Evolutionary conservation across 64 coral and sea anemone species (phyloP).

Genomic region (Porites australiensis): DNA sequence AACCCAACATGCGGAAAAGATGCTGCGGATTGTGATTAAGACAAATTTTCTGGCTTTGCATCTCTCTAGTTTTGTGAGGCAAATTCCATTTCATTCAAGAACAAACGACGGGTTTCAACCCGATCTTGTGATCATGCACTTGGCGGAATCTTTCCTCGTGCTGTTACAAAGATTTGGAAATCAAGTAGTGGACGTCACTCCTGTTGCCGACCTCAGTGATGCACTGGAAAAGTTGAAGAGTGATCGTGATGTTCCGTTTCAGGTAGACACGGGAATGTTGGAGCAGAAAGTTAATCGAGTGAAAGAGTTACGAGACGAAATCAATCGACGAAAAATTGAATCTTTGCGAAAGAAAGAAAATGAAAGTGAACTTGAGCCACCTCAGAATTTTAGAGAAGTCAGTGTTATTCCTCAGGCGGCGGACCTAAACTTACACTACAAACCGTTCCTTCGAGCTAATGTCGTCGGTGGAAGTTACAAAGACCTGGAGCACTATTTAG

Average conservation of each 20-base stretch:
- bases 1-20: not conserved
- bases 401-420: slow-evolving; percentile 54
- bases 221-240: not conserved
- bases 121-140: not conserved
- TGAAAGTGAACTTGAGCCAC: slow-evolving; percentile 20
- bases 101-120: slow-evolving; percentile 6
- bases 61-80: slow-evolving; percentile 19
- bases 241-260: no score
- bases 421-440: slow-evolving; percentile 40
- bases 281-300: not conserved
- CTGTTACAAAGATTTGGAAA: slow-evolving; percentile 18
- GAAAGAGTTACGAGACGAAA: not conserved
- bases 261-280: not conserved
- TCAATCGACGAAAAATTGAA: not conserved
- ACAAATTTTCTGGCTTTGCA: not conserved
- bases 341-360: not conserved
- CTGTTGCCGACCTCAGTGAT: not conserved
- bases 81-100: not conserved
- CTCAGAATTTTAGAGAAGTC: slow-evolving; percentile 68
- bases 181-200: not conserved
- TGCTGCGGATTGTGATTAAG: slow-evolving; percentile 15
- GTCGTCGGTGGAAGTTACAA: slow-evolving; percentile 62
- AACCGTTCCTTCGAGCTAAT: slow-evolving; percentile 81
- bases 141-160: not conserved
- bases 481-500: slow-evolving; percentile 82